Evolutionary conservation across 2,888 invertebrate species (phyloP), one percentile per base, ranked within the genome.

Genomic region (Sarcophaga subvicina): DNA sequence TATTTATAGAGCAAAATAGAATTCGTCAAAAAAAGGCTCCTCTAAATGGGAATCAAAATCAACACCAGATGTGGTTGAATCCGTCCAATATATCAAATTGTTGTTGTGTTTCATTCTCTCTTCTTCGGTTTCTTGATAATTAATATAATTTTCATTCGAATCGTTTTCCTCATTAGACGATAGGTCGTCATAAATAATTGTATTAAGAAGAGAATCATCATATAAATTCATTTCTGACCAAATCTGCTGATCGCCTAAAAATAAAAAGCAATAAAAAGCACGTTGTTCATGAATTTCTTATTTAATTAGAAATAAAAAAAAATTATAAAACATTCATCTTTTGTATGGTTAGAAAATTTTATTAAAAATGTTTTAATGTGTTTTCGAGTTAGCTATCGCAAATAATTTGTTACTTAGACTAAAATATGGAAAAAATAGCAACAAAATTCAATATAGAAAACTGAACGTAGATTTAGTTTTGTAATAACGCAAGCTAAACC

Each of bases 191-290:
- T 72, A 20, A 49, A 80, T 60, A 12, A 86, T 63, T n/a, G 72
- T 47, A 49, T 86, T 49, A 6, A 86, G n/a, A 25, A 86, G 37
- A 3, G 63, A 72, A 73, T 86, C 86, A 20, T 83, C 64, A 71
- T 69, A 83, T 22, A 77, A 64, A 49, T 80, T 80, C 64, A 82
- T 78, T 67, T 83, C 83, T 3, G 83, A 67, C 86, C 86, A 86
- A 77, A 86, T 79, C 67, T 86, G 77, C 59, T 77, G 77, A 80
- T 86, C 86, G 73, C 77, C 86, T 86, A 25, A 63, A 82, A 78
- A 27, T 37, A 37, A 37, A 37, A 37, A 37, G 37, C 37, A 37
- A 37, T 1, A 37, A 6, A 37, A 6, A 37, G 22, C 6, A 37
- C 6, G 37, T 37, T 6, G 37, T 37, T 37, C 6, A 37, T 37